These are phyloP conservation scores for Thunnus thynnus DNA, from an alignment of 2,113 vertebrate species.

Conservation along the genomic window DNA sequence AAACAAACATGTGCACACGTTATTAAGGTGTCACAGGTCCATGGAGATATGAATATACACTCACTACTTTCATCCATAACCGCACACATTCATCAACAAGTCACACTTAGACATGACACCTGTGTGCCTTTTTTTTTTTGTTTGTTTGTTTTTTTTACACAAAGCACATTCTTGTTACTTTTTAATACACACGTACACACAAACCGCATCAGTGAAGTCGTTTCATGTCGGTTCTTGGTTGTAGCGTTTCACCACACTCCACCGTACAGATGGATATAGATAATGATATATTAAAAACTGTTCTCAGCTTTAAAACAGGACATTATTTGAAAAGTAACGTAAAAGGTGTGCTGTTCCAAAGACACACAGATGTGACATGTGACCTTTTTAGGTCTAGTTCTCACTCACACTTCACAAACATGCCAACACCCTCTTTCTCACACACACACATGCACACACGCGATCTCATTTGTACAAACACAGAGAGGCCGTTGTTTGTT, in stretches of 20 bases:
- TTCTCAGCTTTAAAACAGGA: constrained; percentile 53
- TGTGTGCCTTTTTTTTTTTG: constrained; percentile 60
- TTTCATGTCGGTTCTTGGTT: constrained; percentile 7
- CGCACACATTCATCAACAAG: constrained; percentile 49
- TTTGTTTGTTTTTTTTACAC: constrained; percentile 20
- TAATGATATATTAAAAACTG: constrained; percentile 45
- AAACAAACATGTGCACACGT: constrained; percentile 15
- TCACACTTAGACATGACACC: constrained; percentile 60
- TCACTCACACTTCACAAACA: constrained; percentile 46
- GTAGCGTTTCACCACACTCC: constrained; percentile 33
- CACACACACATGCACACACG: constrained; percentile 10
- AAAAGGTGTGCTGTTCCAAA: constrained; percentile 66
- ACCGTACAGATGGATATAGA: constrained; percentile 25
- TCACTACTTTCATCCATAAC: constrained; percentile 33
- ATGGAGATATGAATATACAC: constrained; percentile 62
- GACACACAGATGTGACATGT: constrained; percentile 76
- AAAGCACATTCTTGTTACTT: constrained; percentile 23
- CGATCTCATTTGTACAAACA: constrained; percentile 44
- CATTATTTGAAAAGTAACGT: constrained; percentile 57
- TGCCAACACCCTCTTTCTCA: constrained; percentile 30
- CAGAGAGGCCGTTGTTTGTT: constrained; percentile 63
- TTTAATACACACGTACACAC: not conserved
- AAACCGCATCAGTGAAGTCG: constrained; percentile 30
- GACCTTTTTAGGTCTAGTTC: constrained; percentile 30
- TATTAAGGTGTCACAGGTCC: constrained; percentile 54